Evolutionary conservation across 2,113 vertebrate species (phyloP).

Genomic region (Orcinus orca): DNA sequence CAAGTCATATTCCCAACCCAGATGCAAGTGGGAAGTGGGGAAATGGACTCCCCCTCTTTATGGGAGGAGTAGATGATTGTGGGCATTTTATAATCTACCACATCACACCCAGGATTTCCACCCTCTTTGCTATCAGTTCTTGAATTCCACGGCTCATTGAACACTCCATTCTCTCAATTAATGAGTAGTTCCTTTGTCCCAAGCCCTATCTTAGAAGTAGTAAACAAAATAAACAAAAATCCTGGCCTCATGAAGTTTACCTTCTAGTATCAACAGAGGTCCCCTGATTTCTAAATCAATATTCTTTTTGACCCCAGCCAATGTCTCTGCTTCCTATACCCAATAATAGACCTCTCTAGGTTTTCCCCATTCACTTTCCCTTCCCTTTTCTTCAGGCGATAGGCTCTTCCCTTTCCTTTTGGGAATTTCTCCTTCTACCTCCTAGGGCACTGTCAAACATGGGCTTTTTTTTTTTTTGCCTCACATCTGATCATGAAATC

Average conservation of each 20-base stretch:
- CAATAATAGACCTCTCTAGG: background rate
- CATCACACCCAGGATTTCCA: background rate
- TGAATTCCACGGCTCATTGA: background rate
- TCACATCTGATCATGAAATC: background rate
- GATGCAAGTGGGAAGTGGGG: background rate
- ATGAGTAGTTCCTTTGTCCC: background rate
- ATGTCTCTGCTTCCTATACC: background rate
- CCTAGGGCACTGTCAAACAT: background rate
- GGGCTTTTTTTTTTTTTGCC: background rate
- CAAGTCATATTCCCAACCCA: background rate
- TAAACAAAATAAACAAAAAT: background rate
- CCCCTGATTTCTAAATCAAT: background rate
- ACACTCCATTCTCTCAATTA: background rate
- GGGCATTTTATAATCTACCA: background rate
- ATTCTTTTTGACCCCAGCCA: background rate
- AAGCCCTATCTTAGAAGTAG: background rate
- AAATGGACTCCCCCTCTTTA: background rate
- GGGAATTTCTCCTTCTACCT: background rate
- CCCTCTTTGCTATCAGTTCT: background rate
- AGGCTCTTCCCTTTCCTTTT: background rate
- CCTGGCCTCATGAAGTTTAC: background rate
- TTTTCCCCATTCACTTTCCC: background rate
- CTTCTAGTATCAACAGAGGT: background rate
- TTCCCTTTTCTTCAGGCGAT: background rate
- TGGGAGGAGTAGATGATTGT: fast-evolving